Conservation (phyloP, 1,140 invertebrate species). For the Platorchestia sp. region DNA sequence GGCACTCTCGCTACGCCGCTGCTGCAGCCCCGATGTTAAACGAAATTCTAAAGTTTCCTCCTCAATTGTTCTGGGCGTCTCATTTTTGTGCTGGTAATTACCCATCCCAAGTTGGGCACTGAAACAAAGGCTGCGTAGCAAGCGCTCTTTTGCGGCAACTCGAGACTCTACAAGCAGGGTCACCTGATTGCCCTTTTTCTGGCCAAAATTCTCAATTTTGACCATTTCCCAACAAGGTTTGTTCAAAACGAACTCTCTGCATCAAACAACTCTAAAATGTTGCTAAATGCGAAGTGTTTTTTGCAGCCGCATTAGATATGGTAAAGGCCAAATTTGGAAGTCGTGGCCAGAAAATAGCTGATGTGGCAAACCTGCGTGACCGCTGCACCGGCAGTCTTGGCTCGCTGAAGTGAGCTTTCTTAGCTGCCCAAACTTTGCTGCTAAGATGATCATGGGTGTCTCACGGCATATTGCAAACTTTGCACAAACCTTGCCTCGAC, state of each 20-base stretch:
- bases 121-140: conserved; percentile 26
- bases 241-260: no score
- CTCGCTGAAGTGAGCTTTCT: conserved; percentile 9
- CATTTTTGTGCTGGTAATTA: conserved; percentile 40
- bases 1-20: neutral
- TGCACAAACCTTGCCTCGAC: neutral
- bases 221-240: no score
- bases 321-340: no score
- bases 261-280: no score
- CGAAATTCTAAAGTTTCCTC: conserved; percentile 18
- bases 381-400: neutral
- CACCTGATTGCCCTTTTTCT: neutral
- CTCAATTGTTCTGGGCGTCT: conserved; percentile 30
- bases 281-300: no score
- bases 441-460: conserved; percentile 23
- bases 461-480: conserved; percentile 13
- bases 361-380: no score
- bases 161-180: neutral
- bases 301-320: no score
- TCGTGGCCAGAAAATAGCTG: no score
- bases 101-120: conserved; percentile 25
- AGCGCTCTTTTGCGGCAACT: neutral
- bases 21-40: neutral
- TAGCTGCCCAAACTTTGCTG: conserved; percentile 20
- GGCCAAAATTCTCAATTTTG: no score